Evolutionary conservation across 2,113 vertebrate species (phyloP).

Genomic region (Lipophrys pholis): DNA sequence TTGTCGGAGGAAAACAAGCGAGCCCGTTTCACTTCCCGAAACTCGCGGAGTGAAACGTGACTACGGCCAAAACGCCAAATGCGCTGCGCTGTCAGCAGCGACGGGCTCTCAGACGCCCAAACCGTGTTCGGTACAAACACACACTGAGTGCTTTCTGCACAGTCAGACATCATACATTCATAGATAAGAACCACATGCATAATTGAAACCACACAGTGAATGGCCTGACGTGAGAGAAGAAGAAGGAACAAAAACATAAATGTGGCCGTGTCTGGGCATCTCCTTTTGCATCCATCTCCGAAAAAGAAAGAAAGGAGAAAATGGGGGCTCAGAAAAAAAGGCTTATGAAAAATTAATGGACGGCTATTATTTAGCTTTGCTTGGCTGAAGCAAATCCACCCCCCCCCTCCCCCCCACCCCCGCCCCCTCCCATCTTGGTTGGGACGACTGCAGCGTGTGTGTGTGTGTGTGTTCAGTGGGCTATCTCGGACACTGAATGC

Average conservation of each 20-base stretch:
- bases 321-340: constrained; percentile 61
- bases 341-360: constrained; percentile 70
- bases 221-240: constrained; percentile 44
- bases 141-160: constrained; percentile 65
- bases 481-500: constrained; percentile 3
- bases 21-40: background rate
- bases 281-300: constrained; percentile 58
- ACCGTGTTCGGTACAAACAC: constrained; percentile 36
- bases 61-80: constrained; percentile 28
- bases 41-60: constrained; percentile 33
- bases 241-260: constrained; percentile 42
- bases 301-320: constrained; percentile 61
- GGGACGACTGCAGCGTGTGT: constrained; percentile 17
- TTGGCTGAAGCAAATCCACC: constrained; percentile 39
- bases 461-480: constrained; percentile 14
- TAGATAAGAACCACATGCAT: constrained; percentile 76
- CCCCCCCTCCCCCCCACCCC: constrained; percentile 17
- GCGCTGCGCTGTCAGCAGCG: constrained; percentile 42
- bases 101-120: constrained; percentile 35
- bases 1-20: background rate
- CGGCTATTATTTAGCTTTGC: constrained; percentile 59
- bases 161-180: constrained; percentile 70
- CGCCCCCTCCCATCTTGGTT: background rate
- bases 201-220: constrained; percentile 75
- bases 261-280: constrained; percentile 20